phyloP scores from a whole-genome alignment of 2,797 vertebrate species.

The Acanthiza pusilla region DNA sequence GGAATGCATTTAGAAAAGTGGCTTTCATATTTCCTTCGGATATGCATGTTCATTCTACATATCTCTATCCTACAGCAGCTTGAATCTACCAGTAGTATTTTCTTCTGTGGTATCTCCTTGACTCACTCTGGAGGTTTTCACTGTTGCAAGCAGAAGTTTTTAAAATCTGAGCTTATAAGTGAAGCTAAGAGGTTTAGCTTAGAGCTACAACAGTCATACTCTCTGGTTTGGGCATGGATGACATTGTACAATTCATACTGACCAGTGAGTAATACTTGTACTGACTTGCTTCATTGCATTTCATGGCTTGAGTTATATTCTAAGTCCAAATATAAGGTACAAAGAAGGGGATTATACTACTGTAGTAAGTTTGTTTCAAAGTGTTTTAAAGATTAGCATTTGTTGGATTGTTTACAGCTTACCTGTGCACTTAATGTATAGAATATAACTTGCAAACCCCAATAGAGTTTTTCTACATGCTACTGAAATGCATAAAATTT shows the following conservation, averaged over 20 bases:
- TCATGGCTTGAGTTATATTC: background rate
- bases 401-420: constrained; percentile 35
- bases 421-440: background rate
- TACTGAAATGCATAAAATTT: constrained; percentile 11
- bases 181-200: background rate
- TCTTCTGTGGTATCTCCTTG: background rate
- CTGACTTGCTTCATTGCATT: background rate
- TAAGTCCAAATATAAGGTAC: background rate
- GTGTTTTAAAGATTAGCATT: constrained; percentile 10
- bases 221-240: background rate
- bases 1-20: background rate
- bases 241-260: background rate
- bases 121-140: background rate
- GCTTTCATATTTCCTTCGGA: background rate
- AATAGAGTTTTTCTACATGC: constrained; percentile 24
- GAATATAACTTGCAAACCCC: constrained; percentile 16
- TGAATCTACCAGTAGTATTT: background rate
- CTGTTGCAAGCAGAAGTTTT: background rate
- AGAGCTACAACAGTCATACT: background rate
- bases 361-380: background rate
- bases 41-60: background rate
- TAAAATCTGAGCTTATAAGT: background rate
- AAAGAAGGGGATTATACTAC: background rate
- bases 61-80: background rate
- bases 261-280: background rate